These are phyloP conservation scores for Tetragonula clypearis DNA, from an alignment of 1,140 invertebrate genomes.

Conservation along the genomic window DNA sequence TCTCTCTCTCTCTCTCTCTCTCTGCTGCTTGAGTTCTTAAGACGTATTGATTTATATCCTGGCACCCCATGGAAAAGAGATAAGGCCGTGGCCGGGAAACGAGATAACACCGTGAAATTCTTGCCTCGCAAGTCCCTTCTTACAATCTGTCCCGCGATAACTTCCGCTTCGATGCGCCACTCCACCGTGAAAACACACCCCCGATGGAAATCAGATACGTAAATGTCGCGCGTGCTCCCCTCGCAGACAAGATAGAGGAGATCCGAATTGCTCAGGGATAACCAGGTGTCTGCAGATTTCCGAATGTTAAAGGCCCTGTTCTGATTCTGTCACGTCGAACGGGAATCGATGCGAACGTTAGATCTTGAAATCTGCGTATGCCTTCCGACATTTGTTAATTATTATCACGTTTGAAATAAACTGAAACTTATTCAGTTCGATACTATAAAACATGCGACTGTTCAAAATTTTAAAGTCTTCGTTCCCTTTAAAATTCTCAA, in stretches of 20 bases:
- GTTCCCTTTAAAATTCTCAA: background rate
- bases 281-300: background rate
- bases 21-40: conserved; percentile 1
- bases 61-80: conserved; percentile 49
- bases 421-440: no score
- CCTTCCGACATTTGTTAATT: background rate
- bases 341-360: background rate
- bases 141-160: conserved; percentile 48
- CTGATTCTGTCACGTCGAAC: background rate
- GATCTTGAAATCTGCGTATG: background rate
- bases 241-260: background rate
- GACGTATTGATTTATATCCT: conserved; percentile 67
- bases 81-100: conserved; percentile 43
- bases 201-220: conserved; percentile 14
- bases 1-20: background rate
- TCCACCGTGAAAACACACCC: background rate
- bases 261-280: background rate
- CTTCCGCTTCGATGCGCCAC: conserved; percentile 16
- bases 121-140: conserved; percentile 1
- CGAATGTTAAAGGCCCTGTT: no score
- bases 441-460: no score
- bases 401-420: background rate
- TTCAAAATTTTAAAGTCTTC: background rate
- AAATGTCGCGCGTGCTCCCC: conserved; percentile 9
- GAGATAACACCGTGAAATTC: conserved; percentile 56